Base-by-base conservation (phyloP, 2,797 vertebrate genomes). In the Chelmon rostratus region DNA sequence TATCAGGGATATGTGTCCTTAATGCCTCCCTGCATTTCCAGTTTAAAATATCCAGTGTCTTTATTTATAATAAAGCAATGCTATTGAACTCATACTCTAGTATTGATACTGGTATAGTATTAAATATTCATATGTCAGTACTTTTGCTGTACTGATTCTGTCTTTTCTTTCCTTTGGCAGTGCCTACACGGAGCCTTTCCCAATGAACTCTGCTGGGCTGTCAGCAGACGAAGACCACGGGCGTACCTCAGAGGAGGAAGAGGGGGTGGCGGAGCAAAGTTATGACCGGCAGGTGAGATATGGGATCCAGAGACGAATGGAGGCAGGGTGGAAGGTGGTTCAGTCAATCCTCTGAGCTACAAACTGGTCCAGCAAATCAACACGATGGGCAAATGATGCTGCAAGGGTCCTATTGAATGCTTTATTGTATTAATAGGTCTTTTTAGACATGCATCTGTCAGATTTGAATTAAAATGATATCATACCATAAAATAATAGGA, bases 101-200 rank as follows among this genome's bases (percentile, higher is more conserved):
- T 57, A n/a, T 19, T 33, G 28, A 50, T 63, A n/a, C 16, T 59
- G 16, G 19, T 9, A n/a, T 46, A 21, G 0, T 28, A 49, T 68
- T 68, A 76, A 23, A 35, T 79, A 73, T 79, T 74, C 4, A 73
- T 73, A 54, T 69, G 70, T 75, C 42, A 42, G 40, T 38, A 35
- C 8, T 28, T 64, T 54, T 68, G 21, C 37, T 73, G 57, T 50
- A 49, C 74, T 83, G 8, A 79, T 44, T 6, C 33, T 67, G 9
- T 70, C 5, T 70, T 68, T 65, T 54, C 62, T 65, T 63, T 11
- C 54, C 18, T 3, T 69, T 37, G 13, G 19, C 94, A 99, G 98
- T 84, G 96, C 97, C 89, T 98, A 99, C 92, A 98, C 97, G 0
- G 98, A 99, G 91, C 97, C 97, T 44, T 98, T 98, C 91, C 97